Base-by-base conservation (phyloP, 2,888 invertebrate species). In the Vesta saturnalis region DNA sequence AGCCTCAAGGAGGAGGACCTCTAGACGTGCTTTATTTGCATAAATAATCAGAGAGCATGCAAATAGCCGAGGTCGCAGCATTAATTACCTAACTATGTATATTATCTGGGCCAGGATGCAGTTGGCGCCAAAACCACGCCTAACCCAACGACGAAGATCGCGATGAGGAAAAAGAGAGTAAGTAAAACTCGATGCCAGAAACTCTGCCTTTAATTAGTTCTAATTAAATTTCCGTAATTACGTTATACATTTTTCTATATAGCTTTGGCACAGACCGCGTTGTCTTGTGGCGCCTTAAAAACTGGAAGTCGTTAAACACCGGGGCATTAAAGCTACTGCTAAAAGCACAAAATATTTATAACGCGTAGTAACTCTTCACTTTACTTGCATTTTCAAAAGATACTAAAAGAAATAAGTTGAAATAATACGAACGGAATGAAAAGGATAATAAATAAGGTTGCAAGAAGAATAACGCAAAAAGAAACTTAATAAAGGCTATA, bases 41-140 rank as follows among this genome's bases (percentile, higher is more conserved):
- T 84, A 84, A 84, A 83, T 84, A 84, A 83, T 84, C 82, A 80
- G 81, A 81, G 80, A 78, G 80, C 79, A 83, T 84, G 83, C 84
- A 84, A 83, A 83, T 83, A 77, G 77, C 77, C 74, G 77, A 81
- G 82, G 82, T 83, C 82, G 80, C 77, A 77, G 83, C 80, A 83
- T 84, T 83, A 84, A 84, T 83, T 83, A 83, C 83, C 81, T 81
- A 79, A 78, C 80, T 78, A 79, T 79, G 79, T 79, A 79, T 79
- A 80, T 80, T 80, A 79, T 79, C 77, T 77, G 73, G 75, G 78
- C 77, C 73, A 73, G 76, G 74, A 78, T 79, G 78, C 78, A 80
- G 77, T 79, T 78, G 78, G 78, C 77, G 79, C 77, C 77, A 76
- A 76, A 76, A 77, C 77, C 72, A 72, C 72, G 71, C 73, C 72